These are phyloP conservation scores for Drosophila bipectinata DNA, from an alignment of 1,140 invertebrate genomes.

Conservation along the genomic window DNA sequence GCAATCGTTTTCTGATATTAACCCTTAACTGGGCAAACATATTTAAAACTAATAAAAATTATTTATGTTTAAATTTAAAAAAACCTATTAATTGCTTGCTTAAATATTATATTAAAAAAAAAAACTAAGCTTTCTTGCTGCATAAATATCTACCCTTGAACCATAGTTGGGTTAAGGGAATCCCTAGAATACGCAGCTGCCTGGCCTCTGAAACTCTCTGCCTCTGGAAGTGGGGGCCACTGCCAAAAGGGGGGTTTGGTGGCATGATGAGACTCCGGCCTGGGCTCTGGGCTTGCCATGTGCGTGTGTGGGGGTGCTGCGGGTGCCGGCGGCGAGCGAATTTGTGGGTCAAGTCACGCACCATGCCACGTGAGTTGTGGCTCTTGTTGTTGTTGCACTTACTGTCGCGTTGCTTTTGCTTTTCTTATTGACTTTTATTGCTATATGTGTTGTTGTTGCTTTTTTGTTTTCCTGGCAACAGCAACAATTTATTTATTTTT, in stretches of 20 bases:
- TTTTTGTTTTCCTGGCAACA: not conserved
- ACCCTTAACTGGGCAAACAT: not conserved
- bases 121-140: not conserved
- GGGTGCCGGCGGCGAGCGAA: not conserved
- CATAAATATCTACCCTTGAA: not conserved
- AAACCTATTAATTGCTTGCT: no score
- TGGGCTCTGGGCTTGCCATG: slow-evolving; percentile 1
- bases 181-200: slow-evolving; percentile 3
- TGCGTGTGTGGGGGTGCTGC: slow-evolving; percentile 1
- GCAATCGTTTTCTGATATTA: not conserved
- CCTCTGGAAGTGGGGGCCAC: not conserved
- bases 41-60: no score
- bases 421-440: slow-evolving; percentile 1
- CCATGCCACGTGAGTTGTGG: slow-evolving; percentile 30
- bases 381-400: slow-evolving; percentile 23
- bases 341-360: slow-evolving; percentile 30
- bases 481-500: not conserved
- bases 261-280: not conserved
- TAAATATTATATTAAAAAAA: no score
- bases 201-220: not conserved
- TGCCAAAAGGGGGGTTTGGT: not conserved
- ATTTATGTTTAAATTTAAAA: no score
- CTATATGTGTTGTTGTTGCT: not conserved
- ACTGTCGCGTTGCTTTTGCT: slow-evolving; percentile 10
- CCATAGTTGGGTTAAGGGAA: not conserved